Evolutionary conservation across 2,888 invertebrate species (phyloP).

Genomic region (Halictus ligatus): DNA sequence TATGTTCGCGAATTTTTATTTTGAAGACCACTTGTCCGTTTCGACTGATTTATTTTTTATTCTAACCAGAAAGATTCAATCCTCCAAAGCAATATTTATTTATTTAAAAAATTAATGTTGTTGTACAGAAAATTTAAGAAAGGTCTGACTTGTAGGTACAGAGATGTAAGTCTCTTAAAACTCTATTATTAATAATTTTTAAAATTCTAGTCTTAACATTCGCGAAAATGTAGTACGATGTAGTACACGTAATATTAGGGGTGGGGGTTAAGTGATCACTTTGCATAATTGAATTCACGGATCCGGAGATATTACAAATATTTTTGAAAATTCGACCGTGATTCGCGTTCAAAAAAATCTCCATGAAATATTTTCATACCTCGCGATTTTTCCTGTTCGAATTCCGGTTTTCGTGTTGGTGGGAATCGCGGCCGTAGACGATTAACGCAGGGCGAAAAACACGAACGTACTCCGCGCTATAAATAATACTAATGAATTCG

Average conservation of each 20-base stretch:
- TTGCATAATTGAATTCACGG: background rate
- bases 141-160: accelerated
- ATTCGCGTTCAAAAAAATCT: background rate
- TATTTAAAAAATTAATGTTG: background rate
- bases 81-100: too few relatives aligned
- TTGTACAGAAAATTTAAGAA: background rate
- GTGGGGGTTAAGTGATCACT: background rate
- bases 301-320: background rate
- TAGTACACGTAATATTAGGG: background rate
- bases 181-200: background rate
- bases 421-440: background rate
- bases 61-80: background rate
- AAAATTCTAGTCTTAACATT: background rate
- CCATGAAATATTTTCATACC: background rate
- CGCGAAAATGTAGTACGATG: background rate
- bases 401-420: background rate
- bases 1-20: too few relatives aligned
- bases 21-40: too few relatives aligned
- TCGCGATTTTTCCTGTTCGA: background rate
- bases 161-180: background rate
- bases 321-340: background rate
- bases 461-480: background rate
- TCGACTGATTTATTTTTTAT: background rate
- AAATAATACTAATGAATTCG: constrained; percentile 1
- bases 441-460: background rate